Evolutionary conservation across 2,888 invertebrate genomes (phyloP), one percentile per base, ranked within the genome.

Genomic region (Panopea generosa): DNA sequence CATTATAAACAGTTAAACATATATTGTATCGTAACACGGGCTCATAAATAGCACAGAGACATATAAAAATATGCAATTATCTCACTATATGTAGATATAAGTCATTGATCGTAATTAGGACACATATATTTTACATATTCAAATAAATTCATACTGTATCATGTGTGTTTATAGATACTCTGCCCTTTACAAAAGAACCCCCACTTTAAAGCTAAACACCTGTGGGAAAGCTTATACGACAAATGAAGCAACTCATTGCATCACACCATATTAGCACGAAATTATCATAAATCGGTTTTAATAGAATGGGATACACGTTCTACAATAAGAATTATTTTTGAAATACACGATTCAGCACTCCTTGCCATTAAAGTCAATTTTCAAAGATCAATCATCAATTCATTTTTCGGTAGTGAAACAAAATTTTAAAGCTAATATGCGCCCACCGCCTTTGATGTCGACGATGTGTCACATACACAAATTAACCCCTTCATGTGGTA

Each of bases 241-340:
- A 7, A 7, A 33, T 33, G 33, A 33, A 33, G 6, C 33, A 33
- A 7, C 6, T 33, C 33, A 33, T 33, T 33, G 33, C 33, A 33
- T 33, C 33, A 33, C 4, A 7, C 6, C 33, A 33, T 33, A 33
- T 33, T 33, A 33, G 6, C 33, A 11, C 6, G 49, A 47, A 49
- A 60, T 60, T 45, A 60, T 47, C 60, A 60, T 60, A 60, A 60
- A 60, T 60, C 20, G 47, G 47, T 27, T 60, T 60, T 60, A 26
- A 60, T 60, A 60, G 45, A 47, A 60, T 60, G 47, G 45, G 60
- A n/a, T 47, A 60, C 60, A 16, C 45, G 29, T 60, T 47, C 29
- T 29, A 27, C 18, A 49, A 29, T 9, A 47, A 47, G 47, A 9
- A 47, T 18, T 6, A 20, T 47, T 22, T 49, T 27, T 26, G 45